These are phyloP conservation scores for Nebria ingens DNA, from an alignment of 1,140 invertebrate species.

Conservation along the genomic window DNA sequence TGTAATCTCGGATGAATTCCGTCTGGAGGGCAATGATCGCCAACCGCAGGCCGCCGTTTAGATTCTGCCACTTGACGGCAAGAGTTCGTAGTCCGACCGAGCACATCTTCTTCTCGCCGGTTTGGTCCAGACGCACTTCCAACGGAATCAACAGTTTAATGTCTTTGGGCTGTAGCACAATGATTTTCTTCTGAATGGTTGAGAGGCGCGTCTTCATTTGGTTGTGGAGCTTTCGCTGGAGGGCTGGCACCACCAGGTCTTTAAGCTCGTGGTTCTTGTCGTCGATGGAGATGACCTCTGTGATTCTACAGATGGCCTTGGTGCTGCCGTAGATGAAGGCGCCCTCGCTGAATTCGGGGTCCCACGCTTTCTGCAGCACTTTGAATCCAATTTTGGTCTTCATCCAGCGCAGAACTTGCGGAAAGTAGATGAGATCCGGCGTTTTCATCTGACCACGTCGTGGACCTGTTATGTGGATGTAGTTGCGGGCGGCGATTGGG, in stretches of 20 bases:
- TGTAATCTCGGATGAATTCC: slow-evolving; percentile 30
- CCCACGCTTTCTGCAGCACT: slow-evolving; percentile 27
- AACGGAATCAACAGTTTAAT: slow-evolving; percentile 33
- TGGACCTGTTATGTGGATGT: too few relatives aligned
- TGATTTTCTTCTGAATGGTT: slow-evolving; percentile 24
- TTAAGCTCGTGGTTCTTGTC: slow-evolving; percentile 23
- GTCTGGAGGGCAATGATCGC: slow-evolving; percentile 29
- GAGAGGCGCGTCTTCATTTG: slow-evolving; percentile 24
- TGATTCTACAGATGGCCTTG: slow-evolving; percentile 29
- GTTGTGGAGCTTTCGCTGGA: slow-evolving; percentile 17
- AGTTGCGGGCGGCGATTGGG: background rate
- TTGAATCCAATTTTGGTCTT: slow-evolving; percentile 30
- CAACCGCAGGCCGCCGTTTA: slow-evolving; percentile 20
- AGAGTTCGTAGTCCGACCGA: slow-evolving; percentile 17
- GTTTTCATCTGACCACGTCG: slow-evolving; percentile 25
- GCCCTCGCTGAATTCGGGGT: slow-evolving; percentile 31
- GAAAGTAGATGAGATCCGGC: slow-evolving; percentile 31
- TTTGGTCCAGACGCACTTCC: background rate
- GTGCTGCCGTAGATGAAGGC: slow-evolving; percentile 31
- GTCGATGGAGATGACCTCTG: slow-evolving; percentile 26
- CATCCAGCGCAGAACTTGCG: slow-evolving; percentile 29
- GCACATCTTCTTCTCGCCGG: background rate
- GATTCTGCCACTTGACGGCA: slow-evolving; percentile 27
- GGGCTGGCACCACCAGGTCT: slow-evolving; percentile 20
- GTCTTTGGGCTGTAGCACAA: slow-evolving; percentile 25